Conservation (phyloP, 1,140 invertebrate species). For the Leptonema lineaticorne region DNA sequence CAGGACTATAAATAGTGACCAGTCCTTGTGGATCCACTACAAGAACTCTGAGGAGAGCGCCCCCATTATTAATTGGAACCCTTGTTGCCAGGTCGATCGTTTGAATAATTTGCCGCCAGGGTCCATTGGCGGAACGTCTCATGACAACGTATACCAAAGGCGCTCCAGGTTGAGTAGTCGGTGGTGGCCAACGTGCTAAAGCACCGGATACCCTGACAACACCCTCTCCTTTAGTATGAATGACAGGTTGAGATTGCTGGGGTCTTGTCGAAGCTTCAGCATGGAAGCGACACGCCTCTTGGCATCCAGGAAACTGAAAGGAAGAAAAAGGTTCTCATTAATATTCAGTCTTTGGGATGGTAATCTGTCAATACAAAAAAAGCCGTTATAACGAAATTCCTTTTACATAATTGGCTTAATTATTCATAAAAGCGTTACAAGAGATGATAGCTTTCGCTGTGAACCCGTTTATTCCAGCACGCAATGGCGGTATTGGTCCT, state of each 20-base stretch:
- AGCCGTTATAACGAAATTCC: slow-evolving; percentile 1
- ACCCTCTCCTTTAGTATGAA: slow-evolving; percentile 66
- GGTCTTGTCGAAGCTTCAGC: slow-evolving; percentile 57
- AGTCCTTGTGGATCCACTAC: slow-evolving; percentile 66
- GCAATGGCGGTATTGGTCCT: slow-evolving; percentile 35
- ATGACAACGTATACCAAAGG: slow-evolving; percentile 71
- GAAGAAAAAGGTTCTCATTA: slow-evolving; percentile 40
- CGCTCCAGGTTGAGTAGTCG: slow-evolving; percentile 53
- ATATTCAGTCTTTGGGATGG: background rate
- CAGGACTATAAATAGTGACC: slow-evolving; percentile 67
- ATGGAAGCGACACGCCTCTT: slow-evolving; percentile 68
- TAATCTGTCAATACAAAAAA: slow-evolving; percentile 10
- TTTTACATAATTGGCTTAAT: slow-evolving; percentile 38
- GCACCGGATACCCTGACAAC: slow-evolving; percentile 61
- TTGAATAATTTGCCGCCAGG: slow-evolving; percentile 68
- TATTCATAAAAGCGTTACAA: slow-evolving; percentile 37
- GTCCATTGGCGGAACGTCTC: slow-evolving; percentile 59
- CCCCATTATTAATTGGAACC: slow-evolving; percentile 60
- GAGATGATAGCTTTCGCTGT: background rate
- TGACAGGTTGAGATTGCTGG: slow-evolving; percentile 64
- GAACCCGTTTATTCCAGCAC: slow-evolving; percentile 29
- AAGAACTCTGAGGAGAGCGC: slow-evolving; percentile 62
- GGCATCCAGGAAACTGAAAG: slow-evolving; percentile 68
- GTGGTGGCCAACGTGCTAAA: slow-evolving; percentile 62
- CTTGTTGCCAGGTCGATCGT: slow-evolving; percentile 61